Base-by-base conservation (phyloP, 2,113 vertebrate genomes). In the Ophiodon elongatus region DNA sequence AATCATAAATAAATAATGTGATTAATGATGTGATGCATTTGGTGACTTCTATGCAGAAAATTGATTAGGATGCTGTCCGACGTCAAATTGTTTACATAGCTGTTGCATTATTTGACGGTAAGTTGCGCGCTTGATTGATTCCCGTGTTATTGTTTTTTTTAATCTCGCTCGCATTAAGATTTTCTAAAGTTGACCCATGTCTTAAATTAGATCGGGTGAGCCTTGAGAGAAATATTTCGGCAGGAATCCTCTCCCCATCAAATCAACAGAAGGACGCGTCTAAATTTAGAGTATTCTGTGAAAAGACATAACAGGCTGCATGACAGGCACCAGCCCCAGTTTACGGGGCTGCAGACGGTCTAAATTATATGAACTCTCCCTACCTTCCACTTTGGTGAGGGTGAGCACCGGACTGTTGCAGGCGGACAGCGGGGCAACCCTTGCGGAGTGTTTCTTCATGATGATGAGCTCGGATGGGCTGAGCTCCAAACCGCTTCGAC, bases 321-420 rank as follows among this genome's bases (percentile, higher is more conserved):
- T 11, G 8, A 2, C 19, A 37, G 25, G 41, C 52, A 79, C 33
- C 43, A 45, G 43, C 14, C 43, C 43, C 60, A n/a, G 21, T 29
- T 59, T 74, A 39, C 25, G 59, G 78, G 39, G 8, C 0, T n/a
- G 43, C 83, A 81, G 73, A 92, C 50, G 72, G 39, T 37, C 50
- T 23, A 8, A 67, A 76, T 9, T 29, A 78, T 1, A 10, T 6
- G n/a, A 68, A 86, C 74, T 77, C 64, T 43, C 45, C 90, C 90
- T 98, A 99, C 98, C 98, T 98, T 98, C 96, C 95, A 98, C 97
- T 96, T 98, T 98, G 95, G 97, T 98, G 93, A 99, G 96, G 91
- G 97, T 98, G 94, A 99, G 97, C 83, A 98, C 97, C 83, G 98
- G 98, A 79, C 97, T 98, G 95, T 98, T 97, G 95, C 98, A 99